Evolutionary conservation across 2,888 invertebrate species (phyloP), one percentile per base, ranked within the genome.

Genomic region (Acheta domesticus): DNA sequence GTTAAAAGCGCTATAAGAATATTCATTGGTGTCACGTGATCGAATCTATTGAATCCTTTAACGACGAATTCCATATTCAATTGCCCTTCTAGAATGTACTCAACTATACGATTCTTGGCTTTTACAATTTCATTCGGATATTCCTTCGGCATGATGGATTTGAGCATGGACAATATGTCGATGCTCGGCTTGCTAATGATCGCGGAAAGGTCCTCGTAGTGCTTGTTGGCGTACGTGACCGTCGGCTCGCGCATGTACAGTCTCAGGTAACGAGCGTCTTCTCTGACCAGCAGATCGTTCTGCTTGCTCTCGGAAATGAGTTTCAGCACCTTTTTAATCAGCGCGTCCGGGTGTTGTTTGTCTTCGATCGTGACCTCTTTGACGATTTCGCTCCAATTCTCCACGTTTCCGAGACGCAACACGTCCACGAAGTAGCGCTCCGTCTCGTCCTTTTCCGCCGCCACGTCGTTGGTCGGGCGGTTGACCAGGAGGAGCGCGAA

Each of bases 21-120:
- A 12, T 82, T 80, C 2, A 80, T 48, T 62, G 82, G 83, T 21
- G 81, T 80, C 23, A 82, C 80, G 62, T 83, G 83, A 49, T 81
- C 81, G 77, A 82, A 83, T n/a, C 83, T 81, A 75, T 82, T 79
- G 74, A 83, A 83, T 20, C 83, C 82, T 76, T 82, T 82, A 48
- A 83, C 75, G 0, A 82, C 82, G n/a, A 81, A 82, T 16, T 80
- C 78, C 2, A 82, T 73, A 77, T 81, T 77, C 20, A 83, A 77
- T 36, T 79, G 79, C 5, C 81, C 81, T 16, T 79, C 78, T 16
- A 20, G n/a, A 20, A 83, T 74, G 77, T 83, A 79, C 16, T 50
- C 19, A 20, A 79, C 11, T 2, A 79, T 12, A n/a, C 48, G 49
- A 19, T 76, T 21, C 36, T 50, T 79, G 4, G 23, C 14, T 14